phyloP scores from a whole-genome alignment of 35 echinoderm and acorn worm genomes.

The Ptychodera flava region DNA sequence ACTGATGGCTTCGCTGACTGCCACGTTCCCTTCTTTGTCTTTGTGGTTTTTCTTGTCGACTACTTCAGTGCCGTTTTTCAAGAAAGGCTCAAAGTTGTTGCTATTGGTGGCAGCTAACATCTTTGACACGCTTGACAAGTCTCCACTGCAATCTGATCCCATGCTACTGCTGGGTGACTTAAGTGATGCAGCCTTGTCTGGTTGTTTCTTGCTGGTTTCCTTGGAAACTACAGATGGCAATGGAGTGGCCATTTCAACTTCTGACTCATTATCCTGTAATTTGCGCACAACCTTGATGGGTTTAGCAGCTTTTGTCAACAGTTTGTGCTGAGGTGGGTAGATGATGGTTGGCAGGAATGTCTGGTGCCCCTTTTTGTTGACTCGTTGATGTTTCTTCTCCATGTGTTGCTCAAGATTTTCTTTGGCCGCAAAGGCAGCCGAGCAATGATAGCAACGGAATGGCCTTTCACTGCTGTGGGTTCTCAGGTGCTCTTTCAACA shows the following conservation, averaged over 20 bases:
- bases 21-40: not conserved
- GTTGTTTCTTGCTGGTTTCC: not conserved
- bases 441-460: conserved; percentile 69
- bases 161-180: conserved; percentile 28
- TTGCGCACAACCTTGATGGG: not conserved
- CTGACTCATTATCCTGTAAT: not conserved
- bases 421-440: conserved; percentile 79
- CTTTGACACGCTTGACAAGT: conserved; percentile 82
- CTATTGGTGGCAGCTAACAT: conserved; percentile 82
- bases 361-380: conserved; percentile 25
- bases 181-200: not conserved
- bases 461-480: conserved; percentile 84
- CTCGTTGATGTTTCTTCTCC: conserved; percentile 45
- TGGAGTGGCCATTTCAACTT: not conserved
- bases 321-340: conserved; percentile 86
- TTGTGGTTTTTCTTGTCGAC: not conserved
- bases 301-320: conserved; percentile 14
- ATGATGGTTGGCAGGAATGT: conserved; percentile 70
- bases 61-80: conserved; percentile 13
- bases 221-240: not conserved
- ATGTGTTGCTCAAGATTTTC: conserved; percentile 89
- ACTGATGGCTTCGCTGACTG: not conserved
- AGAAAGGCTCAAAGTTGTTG: conserved; percentile 70
- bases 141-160: conserved; percentile 66
- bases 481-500: conserved; percentile 78